Base-by-base conservation (phyloP, 2,888 invertebrate genomes). In the Ectemnius continuus region DNA sequence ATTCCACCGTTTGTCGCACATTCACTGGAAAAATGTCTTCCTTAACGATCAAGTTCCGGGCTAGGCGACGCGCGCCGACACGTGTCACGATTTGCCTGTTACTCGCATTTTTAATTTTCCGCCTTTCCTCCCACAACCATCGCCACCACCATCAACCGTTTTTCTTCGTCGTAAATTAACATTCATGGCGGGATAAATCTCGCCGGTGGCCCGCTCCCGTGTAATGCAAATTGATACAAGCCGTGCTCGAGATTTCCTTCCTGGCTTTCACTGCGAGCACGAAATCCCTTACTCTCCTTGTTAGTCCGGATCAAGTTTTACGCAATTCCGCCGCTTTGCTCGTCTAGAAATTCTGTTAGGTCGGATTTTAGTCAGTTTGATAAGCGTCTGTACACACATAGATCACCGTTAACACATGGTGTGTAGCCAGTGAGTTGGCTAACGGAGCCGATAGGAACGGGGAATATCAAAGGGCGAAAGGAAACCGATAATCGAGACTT, bases 201-300 rank as follows among this genome's bases (percentile, higher is more conserved):
- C 18, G 23, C 6, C 61, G 52, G 52, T 4, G 8, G 8, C 47
- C 18, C 13, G 0, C 16, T 13, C n/a, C n/a, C 1, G 45, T 60
- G 14, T 28, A 60, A 61, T 61, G 61, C 47, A 46, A 18, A 61
- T 18, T 61, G 46, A 23, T 14, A 47, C 18, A 47, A 46, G 8
- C 11, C 61, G 45, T 2, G 16, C 11, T 18, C 18, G 23, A 13
- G 16, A 61, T 61, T 46, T 14, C 52, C 13, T 61, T 23, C 61
- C 46, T 61, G 46, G 61, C 61, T 61, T 61, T 61, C 61, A 46
- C 46, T 61, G 6, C 60, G 8, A 28, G 13, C 14, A 16, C 60
- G 18, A 14, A 58, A 23, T 58, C 20, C 18, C 13, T 23, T 14
- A 58, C 5, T 5, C 58, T 58, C 23, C 36, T 36, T 36, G 36